Base-by-base conservation (phyloP, 2,797 vertebrate species). In the Coregonus sp. region DNA sequence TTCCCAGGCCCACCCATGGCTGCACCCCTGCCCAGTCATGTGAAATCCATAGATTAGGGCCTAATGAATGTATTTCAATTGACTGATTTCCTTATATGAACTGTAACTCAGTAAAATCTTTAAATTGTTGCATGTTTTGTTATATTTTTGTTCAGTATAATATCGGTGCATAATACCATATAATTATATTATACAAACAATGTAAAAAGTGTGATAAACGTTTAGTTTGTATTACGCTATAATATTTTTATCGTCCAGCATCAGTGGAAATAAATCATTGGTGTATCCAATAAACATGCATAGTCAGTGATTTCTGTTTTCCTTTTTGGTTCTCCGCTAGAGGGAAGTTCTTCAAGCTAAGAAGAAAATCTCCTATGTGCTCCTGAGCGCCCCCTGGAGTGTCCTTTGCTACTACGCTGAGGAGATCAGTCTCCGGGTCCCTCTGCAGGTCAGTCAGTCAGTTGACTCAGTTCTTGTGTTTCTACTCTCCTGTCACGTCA, bases 381-480 rank as follows among this genome's bases (percentile, higher is more conserved):
- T 96, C 72, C 92, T 95, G 82, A 92, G 78, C 0, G 93, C 90
- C 0, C 91, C 95, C 0, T 97, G 95, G 94, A 91, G 66, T 0
- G 78, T 94, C 66, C 89, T 96, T 33, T 94, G 95, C 76, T 94
- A 89, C 86, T 95, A 94, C 0, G 93, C 94, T 0, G 95, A 97
- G 77, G 95, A 96, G 76, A 93, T 97, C 75, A 88, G 88, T 14
- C 90, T 95, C 52, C 86, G 90, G 4, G 91, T 92, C n/a, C 96
- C 95, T 0, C 88, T 97, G 75, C 92, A 96, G 95, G 96, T 96
- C 69, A 78, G 80, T 72, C 1, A 61, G 59, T 20, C 20, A 6
- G 54, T 59, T 59, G 20, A 7, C n/a, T 61, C 29, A 15, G 25
- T 66, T 29, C 12, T 31, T 18, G 31, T 12, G 25, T 29, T 29